Conservation (phyloP, 2,113 vertebrate genomes). For the Balaeniceps rex region DNA sequence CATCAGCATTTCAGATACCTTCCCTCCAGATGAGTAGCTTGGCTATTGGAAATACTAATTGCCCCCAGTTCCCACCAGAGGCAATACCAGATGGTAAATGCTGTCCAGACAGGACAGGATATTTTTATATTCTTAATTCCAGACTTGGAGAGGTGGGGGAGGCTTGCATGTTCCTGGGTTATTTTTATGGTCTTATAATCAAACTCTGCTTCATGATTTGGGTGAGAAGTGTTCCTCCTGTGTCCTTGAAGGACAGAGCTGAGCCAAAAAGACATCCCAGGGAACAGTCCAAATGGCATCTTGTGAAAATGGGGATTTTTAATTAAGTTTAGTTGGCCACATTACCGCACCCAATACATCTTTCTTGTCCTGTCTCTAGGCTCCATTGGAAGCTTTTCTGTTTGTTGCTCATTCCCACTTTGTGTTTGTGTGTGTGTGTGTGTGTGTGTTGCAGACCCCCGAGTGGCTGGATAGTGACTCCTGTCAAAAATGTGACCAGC, state of each 20-base stretch:
- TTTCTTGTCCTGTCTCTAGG: neutral
- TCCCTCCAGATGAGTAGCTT: neutral
- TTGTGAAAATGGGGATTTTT: neutral
- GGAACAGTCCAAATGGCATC: neutral
- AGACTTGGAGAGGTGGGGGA: neutral
- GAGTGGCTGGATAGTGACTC: slow-evolving; percentile 98
- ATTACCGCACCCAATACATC: neutral
- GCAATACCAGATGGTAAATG: neutral
- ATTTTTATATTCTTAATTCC: neutral
- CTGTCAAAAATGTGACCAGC: slow-evolving; percentile 97
- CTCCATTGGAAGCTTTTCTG: neutral
- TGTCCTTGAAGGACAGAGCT: neutral
- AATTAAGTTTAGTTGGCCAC: neutral
- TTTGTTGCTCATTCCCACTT: neutral
- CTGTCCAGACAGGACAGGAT: neutral
- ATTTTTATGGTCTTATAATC: neutral
- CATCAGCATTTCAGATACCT: neutral
- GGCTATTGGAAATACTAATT: neutral
- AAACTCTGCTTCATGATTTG: neutral
- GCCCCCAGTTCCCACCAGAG: neutral
- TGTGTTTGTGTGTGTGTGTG: neutral
- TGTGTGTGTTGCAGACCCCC: slow-evolving; percentile 81
- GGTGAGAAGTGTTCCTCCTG: neutral
- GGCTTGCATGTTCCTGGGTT: neutral
- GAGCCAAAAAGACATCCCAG: neutral